These are phyloP conservation scores for Aix galericulata DNA, from an alignment of 2,113 vertebrate species.

Conservation along the genomic window DNA sequence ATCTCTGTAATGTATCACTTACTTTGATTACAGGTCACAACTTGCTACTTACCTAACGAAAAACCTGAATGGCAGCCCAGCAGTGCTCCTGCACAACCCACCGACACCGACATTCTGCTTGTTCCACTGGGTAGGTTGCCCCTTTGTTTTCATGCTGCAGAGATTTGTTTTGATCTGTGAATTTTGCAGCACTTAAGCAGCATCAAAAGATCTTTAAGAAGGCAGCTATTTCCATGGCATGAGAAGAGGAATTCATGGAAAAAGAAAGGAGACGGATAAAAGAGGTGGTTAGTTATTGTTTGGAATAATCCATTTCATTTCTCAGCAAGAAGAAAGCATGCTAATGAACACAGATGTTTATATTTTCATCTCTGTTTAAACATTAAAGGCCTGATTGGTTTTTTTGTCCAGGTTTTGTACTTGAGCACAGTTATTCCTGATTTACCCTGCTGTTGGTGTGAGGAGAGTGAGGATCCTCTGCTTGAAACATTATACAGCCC, in stretches of 20 bases:
- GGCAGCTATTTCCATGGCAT: neutral
- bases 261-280: neutral
- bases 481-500: neutral
- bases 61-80: neutral
- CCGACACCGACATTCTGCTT: neutral
- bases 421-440: neutral
- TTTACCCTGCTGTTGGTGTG: neutral
- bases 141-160: neutral
- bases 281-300: neutral
- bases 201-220: neutral
- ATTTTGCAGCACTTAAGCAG: neutral
- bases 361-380: neutral
- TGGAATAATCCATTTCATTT: neutral
- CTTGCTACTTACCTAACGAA: constrained; percentile 15
- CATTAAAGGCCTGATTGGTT: rapidly evolving
- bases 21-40: constrained; percentile 3
- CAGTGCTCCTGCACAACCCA: neutral
- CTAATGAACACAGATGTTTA: neutral
- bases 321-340: neutral
- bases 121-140: neutral
- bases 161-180: neutral
- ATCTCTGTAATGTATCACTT: neutral
- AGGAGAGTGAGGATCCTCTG: neutral
- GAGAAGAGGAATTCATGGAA: neutral
- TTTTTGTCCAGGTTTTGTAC: neutral